Conservation (phyloP, 1,140 invertebrate genomes). For the Megalonaias nervosa region DNA sequence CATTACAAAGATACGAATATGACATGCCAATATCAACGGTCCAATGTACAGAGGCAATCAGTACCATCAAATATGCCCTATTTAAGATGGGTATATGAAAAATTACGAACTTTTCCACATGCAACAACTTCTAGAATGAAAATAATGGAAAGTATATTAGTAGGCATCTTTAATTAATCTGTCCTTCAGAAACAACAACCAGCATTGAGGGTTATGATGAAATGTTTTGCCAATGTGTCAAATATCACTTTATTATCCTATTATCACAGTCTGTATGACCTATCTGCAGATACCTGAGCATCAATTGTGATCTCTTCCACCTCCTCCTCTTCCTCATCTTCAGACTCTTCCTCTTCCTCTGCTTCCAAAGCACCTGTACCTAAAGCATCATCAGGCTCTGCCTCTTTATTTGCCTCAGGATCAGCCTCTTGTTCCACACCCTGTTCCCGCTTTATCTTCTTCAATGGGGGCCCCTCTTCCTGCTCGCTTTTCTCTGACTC, state of each 20-base stretch:
- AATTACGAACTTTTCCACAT: too few species aligned
- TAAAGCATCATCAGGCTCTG: background rate
- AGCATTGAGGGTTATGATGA: background rate
- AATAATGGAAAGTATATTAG: background rate
- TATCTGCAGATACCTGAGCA: background rate
- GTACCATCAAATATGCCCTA: too few species aligned
- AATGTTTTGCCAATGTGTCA: background rate
- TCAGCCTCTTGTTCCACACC: background rate
- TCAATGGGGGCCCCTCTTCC: too few species aligned
- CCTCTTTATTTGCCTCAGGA: background rate
- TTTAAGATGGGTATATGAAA: too few species aligned
- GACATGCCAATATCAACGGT: too few species aligned
- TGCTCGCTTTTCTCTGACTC: background rate
- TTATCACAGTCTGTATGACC: background rate
- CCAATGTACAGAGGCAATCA: too few species aligned
- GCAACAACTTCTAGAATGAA: too few species aligned
- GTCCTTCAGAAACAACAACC: background rate
- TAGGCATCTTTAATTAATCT: background rate
- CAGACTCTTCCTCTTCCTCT: conserved; percentile 29
- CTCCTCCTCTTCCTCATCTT: conserved; percentile 26
- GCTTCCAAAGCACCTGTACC: background rate
- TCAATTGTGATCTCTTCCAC: conserved; percentile 37
- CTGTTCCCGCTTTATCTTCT: background rate
- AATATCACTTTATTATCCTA: background rate
- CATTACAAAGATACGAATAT: too few species aligned